phyloP scores from a whole-genome alignment of 2,888 invertebrate species.

The Brenthis hecate region DNA sequence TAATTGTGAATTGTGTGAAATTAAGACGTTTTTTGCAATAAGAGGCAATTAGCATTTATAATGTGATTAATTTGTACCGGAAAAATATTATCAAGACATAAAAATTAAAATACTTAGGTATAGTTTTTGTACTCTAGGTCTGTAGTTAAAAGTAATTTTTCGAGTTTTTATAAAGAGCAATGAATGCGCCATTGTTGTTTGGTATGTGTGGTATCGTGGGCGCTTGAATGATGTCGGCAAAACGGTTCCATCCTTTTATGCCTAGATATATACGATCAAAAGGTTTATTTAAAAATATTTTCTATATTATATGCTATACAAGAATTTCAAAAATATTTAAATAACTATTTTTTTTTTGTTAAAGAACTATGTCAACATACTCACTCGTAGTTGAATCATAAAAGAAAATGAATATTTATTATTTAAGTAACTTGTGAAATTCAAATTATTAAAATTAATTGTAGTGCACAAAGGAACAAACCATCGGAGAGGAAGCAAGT shows the following conservation, averaged over 20 bases:
- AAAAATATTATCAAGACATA: too few species aligned
- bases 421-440: background rate
- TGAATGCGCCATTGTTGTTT: conserved; percentile 41
- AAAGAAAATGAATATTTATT: too few species aligned
- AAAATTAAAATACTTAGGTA: too few species aligned
- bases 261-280: background rate
- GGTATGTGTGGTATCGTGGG: conserved; percentile 58
- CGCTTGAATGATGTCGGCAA: conserved; percentile 57
- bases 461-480: conserved; percentile 33
- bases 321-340: too few species aligned
- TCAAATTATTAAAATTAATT: background rate
- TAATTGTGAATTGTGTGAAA: too few species aligned
- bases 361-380: too few species aligned
- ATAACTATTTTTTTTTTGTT: too few species aligned
- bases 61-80: too few species aligned
- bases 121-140: background rate
- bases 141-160: conserved; percentile 25
- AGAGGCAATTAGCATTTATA: too few species aligned
- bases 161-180: conserved; percentile 31
- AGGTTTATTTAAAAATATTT: background rate
- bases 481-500: conserved; percentile 31
- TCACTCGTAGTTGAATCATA: too few species aligned
- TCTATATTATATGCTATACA: too few species aligned
- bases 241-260: conserved; percentile 30
- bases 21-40: too few species aligned